A percentile compares a stretch with the other conserved stretches of the same genome.
Evolutionary conservation across 2,113 vertebrate species (phyloP).

Genomic region (Todiramphus chloris): DNA sequence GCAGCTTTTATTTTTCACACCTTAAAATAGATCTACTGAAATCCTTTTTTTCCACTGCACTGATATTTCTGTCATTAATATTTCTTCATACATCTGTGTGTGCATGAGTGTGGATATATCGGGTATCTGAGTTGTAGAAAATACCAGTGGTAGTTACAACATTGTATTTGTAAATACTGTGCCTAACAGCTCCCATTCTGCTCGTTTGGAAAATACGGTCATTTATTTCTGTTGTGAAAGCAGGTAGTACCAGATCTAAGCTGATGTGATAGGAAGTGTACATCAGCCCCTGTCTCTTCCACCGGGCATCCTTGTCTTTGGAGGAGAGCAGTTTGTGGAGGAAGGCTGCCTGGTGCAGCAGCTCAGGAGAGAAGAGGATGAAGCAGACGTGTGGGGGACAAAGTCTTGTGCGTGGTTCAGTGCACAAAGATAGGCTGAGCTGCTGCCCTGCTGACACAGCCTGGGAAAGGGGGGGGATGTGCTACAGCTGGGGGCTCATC

Average conservation of each 20-base stretch:
- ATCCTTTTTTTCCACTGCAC: neutral
- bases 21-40: neutral
- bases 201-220: neutral
- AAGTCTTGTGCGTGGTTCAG: rapidly evolving
- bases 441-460: neutral
- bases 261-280: rapidly evolving
- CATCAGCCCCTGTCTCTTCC: neutral
- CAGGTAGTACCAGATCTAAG: neutral
- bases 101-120: rapidly evolving
- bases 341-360: neutral
- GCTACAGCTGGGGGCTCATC: neutral
- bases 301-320: neutral
- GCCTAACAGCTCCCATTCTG: neutral
- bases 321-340: neutral
- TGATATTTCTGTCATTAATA: neutral
- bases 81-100: neutral
- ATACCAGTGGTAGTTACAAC: neutral
- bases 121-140: neutral
- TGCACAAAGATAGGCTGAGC: rapidly evolving
- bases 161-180: neutral
- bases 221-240: neutral
- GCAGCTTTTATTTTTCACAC: slow-evolving; percentile 12
- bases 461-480: neutral
- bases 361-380: neutral
- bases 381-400: neutral